Evolutionary conservation across 2,888 invertebrate genomes (phyloP).

Genomic region (Phyllotreta striolata): DNA sequence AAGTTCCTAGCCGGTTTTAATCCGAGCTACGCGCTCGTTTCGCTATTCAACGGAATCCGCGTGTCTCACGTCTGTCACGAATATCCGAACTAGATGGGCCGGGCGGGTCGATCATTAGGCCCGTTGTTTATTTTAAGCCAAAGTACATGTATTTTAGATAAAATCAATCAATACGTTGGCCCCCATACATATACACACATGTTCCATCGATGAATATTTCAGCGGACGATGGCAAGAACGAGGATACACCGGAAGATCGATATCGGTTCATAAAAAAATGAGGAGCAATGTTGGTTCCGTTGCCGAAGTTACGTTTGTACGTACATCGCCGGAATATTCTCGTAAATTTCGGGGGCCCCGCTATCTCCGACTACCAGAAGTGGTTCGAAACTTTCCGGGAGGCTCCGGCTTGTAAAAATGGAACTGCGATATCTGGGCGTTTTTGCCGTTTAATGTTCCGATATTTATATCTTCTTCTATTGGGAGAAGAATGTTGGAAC

Average conservation of each 20-base stretch:
- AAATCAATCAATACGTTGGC: conserved; percentile 24
- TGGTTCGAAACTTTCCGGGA: conserved; percentile 1
- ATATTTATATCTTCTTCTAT: too few species aligned
- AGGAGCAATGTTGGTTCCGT: conserved; percentile 18
- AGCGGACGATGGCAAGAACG: conserved; percentile 19
- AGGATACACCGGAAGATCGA: conserved; percentile 17
- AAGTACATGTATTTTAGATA: conserved; percentile 20
- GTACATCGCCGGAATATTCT: conserved; percentile 3
- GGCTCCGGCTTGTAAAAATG: not conserved
- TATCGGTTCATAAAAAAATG: conserved; percentile 29
- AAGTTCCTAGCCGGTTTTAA: too few species aligned
- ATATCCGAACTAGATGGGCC: not conserved
- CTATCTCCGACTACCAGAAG: conserved; percentile 1
- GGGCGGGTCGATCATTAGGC: conserved; percentile 11
- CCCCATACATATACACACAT: conserved; percentile 13
- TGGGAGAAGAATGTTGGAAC: too few species aligned
- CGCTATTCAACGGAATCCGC: too few species aligned
- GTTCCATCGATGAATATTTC: conserved; percentile 18
- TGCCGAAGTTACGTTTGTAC: not conserved
- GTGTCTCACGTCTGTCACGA: too few species aligned
- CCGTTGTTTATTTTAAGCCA: conserved; percentile 9
- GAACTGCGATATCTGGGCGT: too few species aligned
- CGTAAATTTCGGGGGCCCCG: conserved; percentile 2
- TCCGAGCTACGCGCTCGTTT: too few species aligned
- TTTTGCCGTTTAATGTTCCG: too few species aligned